Base-by-base conservation (phyloP, 2,888 invertebrate species). In the Brachylomia viminalis region DNA sequence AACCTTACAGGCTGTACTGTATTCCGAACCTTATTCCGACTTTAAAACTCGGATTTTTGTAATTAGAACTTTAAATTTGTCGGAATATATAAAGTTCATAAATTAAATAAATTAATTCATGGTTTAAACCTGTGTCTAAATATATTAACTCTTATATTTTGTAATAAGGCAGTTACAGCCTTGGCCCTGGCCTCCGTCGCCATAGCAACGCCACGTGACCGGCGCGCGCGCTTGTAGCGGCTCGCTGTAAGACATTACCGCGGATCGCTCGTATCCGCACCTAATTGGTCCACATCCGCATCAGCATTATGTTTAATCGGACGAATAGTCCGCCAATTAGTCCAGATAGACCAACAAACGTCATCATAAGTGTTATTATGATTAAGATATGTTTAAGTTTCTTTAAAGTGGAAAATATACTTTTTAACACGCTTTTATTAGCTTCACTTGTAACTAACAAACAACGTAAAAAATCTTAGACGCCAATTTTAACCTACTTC, bases 271-370 rank as follows among this genome's bases (percentile, higher is more conserved):
- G 92, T 93, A 93, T 94, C 93, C 92, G 92, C 88, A 78, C 69
- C 82, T 90, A 93, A 94, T 92, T 93, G 92, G 90, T 85, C 82
- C 88, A 90, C 91, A 92, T 94, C 94, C 94, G 91, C 87, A 71
- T 80, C 85, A 84, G 90, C 92, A 92, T 92, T 92, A 91, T 91
- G 91, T 92, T 79, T 92, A 91, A 93, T 93, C 90, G 69, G 91
- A 86, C 86, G 91, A 93, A 93, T 92, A 91, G 92, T 89, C 90
- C 90, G 89, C 89, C 92, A 93, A 93, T 94, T 93, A 92, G 86
- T 56, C 86, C 77, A 59, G 38, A 49, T 33, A 61, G 33, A 69
- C 15, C 38, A 61, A 62, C 49, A 45, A 75, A 84, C 72, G 56
- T 66, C 65, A 69, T 61, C 1, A 3, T 42, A 30, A 47, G 45